Evolutionary conservation across 2,888 invertebrate genomes (phyloP).

Genomic region (Lithophane socia): DNA sequence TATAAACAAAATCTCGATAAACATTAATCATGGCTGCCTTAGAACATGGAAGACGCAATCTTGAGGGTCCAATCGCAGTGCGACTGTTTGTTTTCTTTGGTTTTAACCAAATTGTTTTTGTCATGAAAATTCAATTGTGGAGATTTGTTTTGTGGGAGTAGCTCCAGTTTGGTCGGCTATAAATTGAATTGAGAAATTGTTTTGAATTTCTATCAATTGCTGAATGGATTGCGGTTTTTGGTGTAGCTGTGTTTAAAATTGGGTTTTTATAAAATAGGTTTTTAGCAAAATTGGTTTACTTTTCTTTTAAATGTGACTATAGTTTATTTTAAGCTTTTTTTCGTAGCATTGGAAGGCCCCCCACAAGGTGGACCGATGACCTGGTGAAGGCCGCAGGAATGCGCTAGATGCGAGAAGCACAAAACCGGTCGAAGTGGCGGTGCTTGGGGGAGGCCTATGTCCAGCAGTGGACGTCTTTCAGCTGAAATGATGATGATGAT

Average conservation of each 20-base stretch:
- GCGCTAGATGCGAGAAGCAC: too few relatives aligned
- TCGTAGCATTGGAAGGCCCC: too few relatives aligned
- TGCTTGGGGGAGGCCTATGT: too few relatives aligned
- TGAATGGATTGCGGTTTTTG: constrained; percentile 13
- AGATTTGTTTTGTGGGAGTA: constrained; percentile 54
- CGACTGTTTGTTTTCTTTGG: constrained; percentile 51
- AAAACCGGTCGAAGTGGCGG: too few relatives aligned
- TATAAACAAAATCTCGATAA: constrained; percentile 30
- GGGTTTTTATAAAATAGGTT: not conserved
- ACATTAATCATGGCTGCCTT: constrained; percentile 33
- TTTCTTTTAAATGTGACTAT: too few relatives aligned
- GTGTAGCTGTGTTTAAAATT: not conserved
- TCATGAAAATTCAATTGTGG: constrained; percentile 63
- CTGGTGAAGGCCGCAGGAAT: too few relatives aligned
- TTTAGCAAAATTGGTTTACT: not conserved
- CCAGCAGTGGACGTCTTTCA: too few relatives aligned
- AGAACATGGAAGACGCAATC: constrained; percentile 32
- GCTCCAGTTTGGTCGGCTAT: constrained; percentile 13
- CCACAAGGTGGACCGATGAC: too few relatives aligned
- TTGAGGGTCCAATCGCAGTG: constrained; percentile 41
- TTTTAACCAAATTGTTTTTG: constrained; percentile 61
- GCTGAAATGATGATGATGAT: too few relatives aligned
- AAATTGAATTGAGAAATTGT: constrained; percentile 54
- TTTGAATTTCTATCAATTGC: constrained; percentile 30
- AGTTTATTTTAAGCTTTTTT: not conserved